Evolutionary conservation across 2,888 invertebrate genomes (phyloP).

Genomic region (Diaprepes abbreviatus): DNA sequence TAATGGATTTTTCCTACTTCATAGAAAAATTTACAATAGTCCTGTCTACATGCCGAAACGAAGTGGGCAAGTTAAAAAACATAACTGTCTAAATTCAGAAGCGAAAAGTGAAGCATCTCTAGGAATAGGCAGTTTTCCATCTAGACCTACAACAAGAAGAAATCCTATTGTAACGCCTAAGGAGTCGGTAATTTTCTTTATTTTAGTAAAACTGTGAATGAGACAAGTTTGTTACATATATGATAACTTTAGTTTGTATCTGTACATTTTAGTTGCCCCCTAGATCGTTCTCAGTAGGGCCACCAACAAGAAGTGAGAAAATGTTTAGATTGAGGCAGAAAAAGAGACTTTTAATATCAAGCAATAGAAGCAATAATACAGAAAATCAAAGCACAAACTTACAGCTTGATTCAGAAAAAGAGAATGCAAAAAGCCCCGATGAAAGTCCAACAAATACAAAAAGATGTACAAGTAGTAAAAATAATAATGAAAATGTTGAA

Average conservation of each 20-base stretch:
- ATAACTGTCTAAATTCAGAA: constrained; percentile 43
- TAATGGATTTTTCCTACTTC: neutral
- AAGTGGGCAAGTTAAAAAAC: constrained; percentile 40
- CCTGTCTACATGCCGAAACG: constrained; percentile 17
- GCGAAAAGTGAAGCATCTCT: constrained; percentile 44
- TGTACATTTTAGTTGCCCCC: constrained; percentile 9
- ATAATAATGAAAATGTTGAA: neutral
- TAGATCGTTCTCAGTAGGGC: constrained; percentile 17
- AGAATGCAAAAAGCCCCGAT: neutral
- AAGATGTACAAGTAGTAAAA: neutral
- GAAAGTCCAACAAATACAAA: neutral
- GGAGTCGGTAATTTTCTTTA: constrained; percentile 28
- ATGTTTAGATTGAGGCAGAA: constrained; percentile 30
- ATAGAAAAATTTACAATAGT: constrained; percentile 32
- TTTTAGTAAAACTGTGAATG: no score
- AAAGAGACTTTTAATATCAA: neutral
- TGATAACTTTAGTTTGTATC: no score
- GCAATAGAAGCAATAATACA: constrained; percentile 1
- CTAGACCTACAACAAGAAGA: constrained; percentile 48
- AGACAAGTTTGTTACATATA: no score
- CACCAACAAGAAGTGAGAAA: constrained; percentile 8
- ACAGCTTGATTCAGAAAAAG: neutral
- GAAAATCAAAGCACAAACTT: neutral
- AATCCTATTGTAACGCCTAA: constrained; percentile 31
- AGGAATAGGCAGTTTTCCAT: constrained; percentile 26